A percentile compares a stretch with the other conserved stretches of the same genome.
phyloP scores from a whole-genome alignment of 1,140 invertebrate genomes.

The Saccostrea glomerata region DNA sequence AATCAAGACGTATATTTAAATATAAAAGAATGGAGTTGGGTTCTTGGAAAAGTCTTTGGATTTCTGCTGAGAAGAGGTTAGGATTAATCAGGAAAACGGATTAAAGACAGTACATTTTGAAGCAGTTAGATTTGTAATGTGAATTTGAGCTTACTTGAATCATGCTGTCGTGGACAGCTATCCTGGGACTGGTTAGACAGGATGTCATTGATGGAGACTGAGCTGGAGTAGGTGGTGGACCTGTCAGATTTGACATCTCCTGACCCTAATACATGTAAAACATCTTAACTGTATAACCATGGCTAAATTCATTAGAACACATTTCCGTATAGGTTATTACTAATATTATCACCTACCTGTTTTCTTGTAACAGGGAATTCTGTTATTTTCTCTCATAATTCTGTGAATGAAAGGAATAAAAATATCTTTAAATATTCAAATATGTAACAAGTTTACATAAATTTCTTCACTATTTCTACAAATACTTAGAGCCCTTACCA shows the following conservation, averaged over 20 bases:
- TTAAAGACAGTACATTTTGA: no score
- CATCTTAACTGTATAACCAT: background rate
- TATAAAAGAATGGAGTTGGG: no score
- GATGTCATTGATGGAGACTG: background rate
- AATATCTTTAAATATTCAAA: background rate
- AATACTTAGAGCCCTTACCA: background rate
- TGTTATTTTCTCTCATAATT: background rate
- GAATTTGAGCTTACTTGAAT: slow-evolving; percentile 7
- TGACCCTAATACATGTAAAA: background rate
- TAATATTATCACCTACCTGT: background rate
- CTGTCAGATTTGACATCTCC: background rate
- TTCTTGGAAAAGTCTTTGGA: no score
- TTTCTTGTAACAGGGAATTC: background rate
- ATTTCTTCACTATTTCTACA: background rate
- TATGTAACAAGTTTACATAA: background rate
- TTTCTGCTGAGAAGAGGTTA: no score
- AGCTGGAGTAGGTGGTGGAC: background rate
- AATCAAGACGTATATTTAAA: no score
- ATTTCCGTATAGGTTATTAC: background rate
- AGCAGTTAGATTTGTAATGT: background rate
- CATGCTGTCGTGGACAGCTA: background rate
- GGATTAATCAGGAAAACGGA: no score
- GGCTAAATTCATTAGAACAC: background rate
- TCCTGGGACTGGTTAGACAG: background rate
- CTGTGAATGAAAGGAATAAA: background rate